A percentile compares a stretch with the other conserved stretches of the same genome.
phyloP scores from a whole-genome alignment of 2,113 vertebrate species.

The Ptyas mucosa region DNA sequence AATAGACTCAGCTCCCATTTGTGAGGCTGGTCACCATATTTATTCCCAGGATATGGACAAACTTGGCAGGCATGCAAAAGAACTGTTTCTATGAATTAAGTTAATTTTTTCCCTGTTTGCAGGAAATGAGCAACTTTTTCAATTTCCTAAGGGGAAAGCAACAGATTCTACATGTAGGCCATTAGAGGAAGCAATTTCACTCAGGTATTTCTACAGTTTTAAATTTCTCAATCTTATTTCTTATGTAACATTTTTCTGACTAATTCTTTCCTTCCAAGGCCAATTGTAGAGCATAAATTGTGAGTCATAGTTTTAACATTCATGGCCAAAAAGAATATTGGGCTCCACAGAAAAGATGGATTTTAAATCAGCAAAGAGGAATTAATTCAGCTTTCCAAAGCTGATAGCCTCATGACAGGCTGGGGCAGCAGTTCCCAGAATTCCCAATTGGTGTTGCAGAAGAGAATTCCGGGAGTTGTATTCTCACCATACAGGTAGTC shows the following conservation, averaged over 20 bases:
- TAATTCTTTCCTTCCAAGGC: neutral
- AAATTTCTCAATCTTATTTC: neutral
- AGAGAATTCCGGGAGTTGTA: neutral
- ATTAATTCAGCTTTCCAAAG: neutral
- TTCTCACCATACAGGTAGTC: neutral
- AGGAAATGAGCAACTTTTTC: neutral
- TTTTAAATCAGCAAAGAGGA: neutral
- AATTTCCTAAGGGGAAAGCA: neutral
- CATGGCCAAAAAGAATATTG: neutral
- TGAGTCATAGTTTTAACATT: neutral
- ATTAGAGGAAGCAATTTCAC: neutral
- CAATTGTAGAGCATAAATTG: neutral
- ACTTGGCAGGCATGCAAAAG: neutral
- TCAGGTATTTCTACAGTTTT: neutral
- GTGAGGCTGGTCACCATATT: neutral
- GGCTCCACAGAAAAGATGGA: neutral
- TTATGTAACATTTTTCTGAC: neutral
- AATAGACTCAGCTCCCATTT: neutral
- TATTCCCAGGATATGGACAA: neutral
- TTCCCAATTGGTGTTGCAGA: neutral
- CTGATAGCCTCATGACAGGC: neutral
- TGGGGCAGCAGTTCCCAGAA: neutral
- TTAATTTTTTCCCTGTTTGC: neutral
- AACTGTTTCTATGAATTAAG: neutral
- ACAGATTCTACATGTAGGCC: neutral